A percentile compares a stretch with the other conserved stretches of the same genome.
Conservation (phyloP, 2,113 vertebrate genomes). For the Phalacrocorax aristotelis region DNA sequence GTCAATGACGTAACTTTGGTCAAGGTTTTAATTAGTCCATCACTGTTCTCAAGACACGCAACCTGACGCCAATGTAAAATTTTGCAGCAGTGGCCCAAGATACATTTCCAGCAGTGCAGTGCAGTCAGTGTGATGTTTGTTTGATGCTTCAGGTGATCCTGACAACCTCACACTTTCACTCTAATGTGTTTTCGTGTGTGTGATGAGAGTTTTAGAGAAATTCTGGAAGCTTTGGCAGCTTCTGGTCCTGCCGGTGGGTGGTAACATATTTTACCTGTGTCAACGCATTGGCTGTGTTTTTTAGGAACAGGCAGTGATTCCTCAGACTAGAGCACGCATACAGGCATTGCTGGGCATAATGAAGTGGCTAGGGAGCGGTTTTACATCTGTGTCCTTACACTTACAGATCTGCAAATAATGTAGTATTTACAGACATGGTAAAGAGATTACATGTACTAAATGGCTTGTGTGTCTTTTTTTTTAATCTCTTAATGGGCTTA, state of each 20-base stretch:
- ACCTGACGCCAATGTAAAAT: neutral
- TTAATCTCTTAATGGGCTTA: neutral
- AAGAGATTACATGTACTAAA: neutral
- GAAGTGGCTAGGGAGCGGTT: neutral
- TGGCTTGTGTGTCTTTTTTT: neutral
- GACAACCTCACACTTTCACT: neutral
- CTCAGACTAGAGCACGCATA: neutral
- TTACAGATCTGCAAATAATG: neutral
- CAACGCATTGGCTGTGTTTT: rapidly evolving
- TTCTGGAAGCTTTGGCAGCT: neutral
- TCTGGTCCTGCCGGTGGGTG: neutral
- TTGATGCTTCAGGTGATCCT: neutral
- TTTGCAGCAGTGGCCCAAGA: neutral
- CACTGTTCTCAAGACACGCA: neutral
- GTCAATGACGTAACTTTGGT: neutral
- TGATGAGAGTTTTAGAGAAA: neutral
- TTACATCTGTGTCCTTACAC: neutral
- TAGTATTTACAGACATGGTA: neutral
- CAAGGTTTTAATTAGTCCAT: neutral
- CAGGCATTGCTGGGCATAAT: neutral
- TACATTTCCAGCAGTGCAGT: neutral
- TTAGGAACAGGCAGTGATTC: neutral
- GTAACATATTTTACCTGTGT: neutral
- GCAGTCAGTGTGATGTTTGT: neutral
- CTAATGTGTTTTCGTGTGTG: neutral